Base-by-base conservation (phyloP, 2,888 invertebrate species). In the Anagyrus pseudococci region DNA sequence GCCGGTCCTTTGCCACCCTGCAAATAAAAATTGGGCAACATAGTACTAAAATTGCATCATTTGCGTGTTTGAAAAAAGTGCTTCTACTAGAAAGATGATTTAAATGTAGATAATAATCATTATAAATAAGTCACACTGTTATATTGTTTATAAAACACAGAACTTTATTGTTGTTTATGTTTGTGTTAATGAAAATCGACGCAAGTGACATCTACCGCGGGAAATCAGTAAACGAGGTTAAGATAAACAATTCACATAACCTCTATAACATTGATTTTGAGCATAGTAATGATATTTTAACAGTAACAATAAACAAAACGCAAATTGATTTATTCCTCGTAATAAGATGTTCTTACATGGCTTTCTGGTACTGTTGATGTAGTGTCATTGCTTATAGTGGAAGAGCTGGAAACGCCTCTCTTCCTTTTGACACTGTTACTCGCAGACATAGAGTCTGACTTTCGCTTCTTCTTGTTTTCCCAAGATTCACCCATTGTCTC, bases 391-490 rank as follows among this genome's bases (percentile, higher is more conserved):
- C 77, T 78, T 22, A 79, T 68, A 1, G 77, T 77, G 2, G 80
- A 80, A 0, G 81, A 81, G 58, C 80, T 79, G 0, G 81, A 80
- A n/a, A 80, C 72, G 1, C 79, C 81, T 20, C 81, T 71, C 50
- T 76, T 80, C 17, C 80, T 72, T 68, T 80, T 80, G 26, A 66
- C 58, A 26, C 71, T 71, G 44, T 67, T 37, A 37, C 15, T 37
- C 6, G 75, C 26, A 1, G 73, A 68, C 4, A 70, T 68, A 0
- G 75, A 69, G 55, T 81, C 81, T 15, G 75, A 76, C 50, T 73
- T 74, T 54, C 79, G 72, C 37, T 80, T 77, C 62, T 78, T 79
- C 50, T 78, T 81, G 10, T 73, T 80, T 6, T 71, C 71, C 50
- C 80, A 79, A 33, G 68, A 69, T 43, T 75, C 75, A 2, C 58